Conservation (phyloP, 2,113 vertebrate genomes). For the Marmota monax region DNA sequence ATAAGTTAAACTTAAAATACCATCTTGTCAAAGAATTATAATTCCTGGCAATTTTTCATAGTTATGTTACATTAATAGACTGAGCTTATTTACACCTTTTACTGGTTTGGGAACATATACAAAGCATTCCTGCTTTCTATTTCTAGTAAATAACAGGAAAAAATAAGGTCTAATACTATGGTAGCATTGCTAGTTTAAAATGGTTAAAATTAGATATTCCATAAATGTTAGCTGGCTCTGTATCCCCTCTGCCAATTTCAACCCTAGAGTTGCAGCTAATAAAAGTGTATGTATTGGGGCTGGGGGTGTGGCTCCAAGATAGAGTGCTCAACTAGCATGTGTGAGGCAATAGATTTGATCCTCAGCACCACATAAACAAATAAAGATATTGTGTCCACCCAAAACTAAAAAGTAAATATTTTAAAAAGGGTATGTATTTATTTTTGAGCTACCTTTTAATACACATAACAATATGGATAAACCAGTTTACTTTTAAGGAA, state of each 20-base stretch:
- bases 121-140: not conserved
- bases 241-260: not conserved
- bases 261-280: not conserved
- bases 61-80: not conserved
- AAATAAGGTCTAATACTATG: not conserved
- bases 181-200: slow-evolving; percentile 11
- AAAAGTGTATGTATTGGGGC: not conserved
- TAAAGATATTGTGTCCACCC: no score
- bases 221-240: not conserved
- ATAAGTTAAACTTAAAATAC: not conserved
- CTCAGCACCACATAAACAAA: no score
- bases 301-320: no score
- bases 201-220: not conserved
- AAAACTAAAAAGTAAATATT: no score
- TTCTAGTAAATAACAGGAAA: not conserved
- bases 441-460: not conserved
- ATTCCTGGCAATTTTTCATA: not conserved
- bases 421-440: not conserved
- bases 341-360: no score
- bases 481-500: not conserved
- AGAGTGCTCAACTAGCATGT: no score
- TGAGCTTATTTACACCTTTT: not conserved
- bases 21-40: not conserved
- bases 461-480: not conserved
- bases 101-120: not conserved